Percentiles rank a stretch among this genome's conserved stretches.
These are phyloP conservation scores for Tinea semifulvella DNA, from an alignment of 2,888 invertebrate genomes.

Conservation along the genomic window DNA sequence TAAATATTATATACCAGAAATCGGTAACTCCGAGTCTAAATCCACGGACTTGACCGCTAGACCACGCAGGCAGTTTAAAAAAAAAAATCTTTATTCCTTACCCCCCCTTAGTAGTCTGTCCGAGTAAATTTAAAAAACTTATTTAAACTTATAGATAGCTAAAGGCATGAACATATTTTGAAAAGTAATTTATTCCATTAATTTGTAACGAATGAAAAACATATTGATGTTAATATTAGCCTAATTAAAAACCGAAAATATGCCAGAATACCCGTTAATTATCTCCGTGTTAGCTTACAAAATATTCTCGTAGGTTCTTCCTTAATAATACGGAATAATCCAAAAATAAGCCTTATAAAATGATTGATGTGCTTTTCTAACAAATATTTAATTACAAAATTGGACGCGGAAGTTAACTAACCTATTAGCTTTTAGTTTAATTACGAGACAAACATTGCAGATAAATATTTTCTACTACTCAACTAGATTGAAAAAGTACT, in stretches of 20 bases:
- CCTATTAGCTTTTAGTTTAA: not conserved
- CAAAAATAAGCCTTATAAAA: constrained; percentile 1
- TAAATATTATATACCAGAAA: no score
- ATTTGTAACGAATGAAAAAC: no score
- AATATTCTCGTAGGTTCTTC: not conserved
- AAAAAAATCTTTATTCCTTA: no score
- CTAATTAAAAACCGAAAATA: not conserved
- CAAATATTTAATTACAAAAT: constrained; percentile 8
- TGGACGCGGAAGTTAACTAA: not conserved
- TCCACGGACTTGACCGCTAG: no score
- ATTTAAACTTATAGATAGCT: no score
- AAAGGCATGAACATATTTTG: no score
- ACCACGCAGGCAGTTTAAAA: no score
- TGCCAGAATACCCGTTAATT: not conserved
- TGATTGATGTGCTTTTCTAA: not conserved
- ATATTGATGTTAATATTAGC: not conserved
- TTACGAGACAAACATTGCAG: not conserved
- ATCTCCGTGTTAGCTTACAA: constrained; percentile 6
- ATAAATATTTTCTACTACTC: constrained; percentile 1
- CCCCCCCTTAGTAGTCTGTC: no score
- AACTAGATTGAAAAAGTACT: constrained; percentile 1
- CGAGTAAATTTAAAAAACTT: no score
- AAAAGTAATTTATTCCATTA: no score
- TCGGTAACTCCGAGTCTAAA: no score
- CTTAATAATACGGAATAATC: not conserved